phyloP scores from a whole-genome alignment of 53 echinoderm and acorn worm genomes.

The Apostichopus leukothele region DNA sequence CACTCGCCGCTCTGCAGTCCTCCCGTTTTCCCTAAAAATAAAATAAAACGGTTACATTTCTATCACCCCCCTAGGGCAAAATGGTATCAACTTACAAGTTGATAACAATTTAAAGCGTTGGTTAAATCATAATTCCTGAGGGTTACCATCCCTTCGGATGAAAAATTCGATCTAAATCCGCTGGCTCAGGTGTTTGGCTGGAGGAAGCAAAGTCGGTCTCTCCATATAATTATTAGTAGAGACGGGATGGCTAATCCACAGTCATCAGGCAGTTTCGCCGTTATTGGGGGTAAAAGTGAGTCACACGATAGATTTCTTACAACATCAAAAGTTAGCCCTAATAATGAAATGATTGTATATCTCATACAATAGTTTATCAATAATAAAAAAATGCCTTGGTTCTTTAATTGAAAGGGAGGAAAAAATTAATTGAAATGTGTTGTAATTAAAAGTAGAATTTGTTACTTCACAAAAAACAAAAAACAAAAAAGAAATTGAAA shows the following conservation, averaged over 20 bases:
- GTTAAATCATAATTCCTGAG: conserved; percentile 39
- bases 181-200: conserved; percentile 39
- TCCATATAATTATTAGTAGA: conserved; percentile 19
- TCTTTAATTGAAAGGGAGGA: no score
- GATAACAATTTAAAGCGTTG: conserved; percentile 45
- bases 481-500: no score
- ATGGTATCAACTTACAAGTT: conserved; percentile 40
- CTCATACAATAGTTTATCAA: no score
- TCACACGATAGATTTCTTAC: neutral
- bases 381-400: no score
- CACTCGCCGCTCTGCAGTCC: neutral
- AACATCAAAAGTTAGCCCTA: neutral
- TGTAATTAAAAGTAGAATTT: no score
- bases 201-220: conserved; percentile 37
- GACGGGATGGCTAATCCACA: neutral
- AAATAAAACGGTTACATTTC: conserved; percentile 16
- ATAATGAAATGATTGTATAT: no score
- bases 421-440: no score
- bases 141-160: conserved; percentile 22
- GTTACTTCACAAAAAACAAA: no score
- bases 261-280: conserved; percentile 6
- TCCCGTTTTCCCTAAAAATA: neutral
- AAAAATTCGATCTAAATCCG: conserved; percentile 35
- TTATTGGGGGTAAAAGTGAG: conserved; percentile 27
- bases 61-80: conserved; percentile 6